Conservation (phyloP, 2,113 vertebrate species). For the Hyaena hyaena region DNA sequence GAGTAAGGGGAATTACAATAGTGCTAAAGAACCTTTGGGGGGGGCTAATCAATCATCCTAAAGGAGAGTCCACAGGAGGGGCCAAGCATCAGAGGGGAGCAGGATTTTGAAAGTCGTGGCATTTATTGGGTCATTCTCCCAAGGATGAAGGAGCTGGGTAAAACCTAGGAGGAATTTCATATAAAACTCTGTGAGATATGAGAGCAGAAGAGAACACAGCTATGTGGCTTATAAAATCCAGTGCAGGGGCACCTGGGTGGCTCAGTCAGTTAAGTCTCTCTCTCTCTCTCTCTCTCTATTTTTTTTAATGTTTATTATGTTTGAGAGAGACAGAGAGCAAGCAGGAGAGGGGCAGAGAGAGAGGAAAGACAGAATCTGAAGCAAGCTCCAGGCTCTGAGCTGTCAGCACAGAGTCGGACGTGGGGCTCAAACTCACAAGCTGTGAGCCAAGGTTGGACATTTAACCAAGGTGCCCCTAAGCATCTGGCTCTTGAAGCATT, state of each 20-base stretch:
- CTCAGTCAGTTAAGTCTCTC: no score
- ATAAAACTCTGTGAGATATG: not conserved
- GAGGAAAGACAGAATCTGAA: no score
- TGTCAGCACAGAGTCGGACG: no score
- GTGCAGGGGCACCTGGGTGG: not conserved
- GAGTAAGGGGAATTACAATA: not conserved
- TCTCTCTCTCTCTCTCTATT: no score
- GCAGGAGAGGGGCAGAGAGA: no score
- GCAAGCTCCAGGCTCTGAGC: no score
- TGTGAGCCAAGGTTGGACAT: no score
- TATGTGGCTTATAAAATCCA: not conserved
- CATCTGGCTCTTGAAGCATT: no score
- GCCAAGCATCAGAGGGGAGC: not conserved
- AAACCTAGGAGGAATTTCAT: not conserved
- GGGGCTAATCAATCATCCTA: not conserved
- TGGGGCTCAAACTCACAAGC: no score
- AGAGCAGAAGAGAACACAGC: not conserved
- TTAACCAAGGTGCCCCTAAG: no score
- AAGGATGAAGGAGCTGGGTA: not conserved
- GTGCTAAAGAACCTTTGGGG: not conserved
- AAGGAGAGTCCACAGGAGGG: not conserved
- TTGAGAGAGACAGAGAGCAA: no score
- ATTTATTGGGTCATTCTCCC: not conserved
- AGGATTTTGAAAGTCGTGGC: not conserved
- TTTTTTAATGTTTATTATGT: no score